Evolutionary conservation across 2,888 invertebrate genomes (phyloP), one percentile per base, ranked within the genome.

Genomic region (Euclidia mi): DNA sequence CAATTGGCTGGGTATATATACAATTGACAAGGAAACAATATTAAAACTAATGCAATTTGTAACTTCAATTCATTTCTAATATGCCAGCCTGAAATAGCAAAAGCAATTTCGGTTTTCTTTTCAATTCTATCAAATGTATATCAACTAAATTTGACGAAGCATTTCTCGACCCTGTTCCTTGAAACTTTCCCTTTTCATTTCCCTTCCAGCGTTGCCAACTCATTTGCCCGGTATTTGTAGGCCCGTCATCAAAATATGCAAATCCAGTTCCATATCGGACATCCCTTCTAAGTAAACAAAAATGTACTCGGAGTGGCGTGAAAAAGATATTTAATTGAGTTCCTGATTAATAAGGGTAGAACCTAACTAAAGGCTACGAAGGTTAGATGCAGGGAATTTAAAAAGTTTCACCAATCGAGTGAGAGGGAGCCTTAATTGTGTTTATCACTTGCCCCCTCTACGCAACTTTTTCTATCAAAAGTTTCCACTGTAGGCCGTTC

Each of bases 381-480:
- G 78, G 78, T 76, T 66, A 71, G 62, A 53, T 59, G 68, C 65
- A 58, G 69, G 66, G 77, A 82, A 82, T 85, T 82, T 81, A 75
- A 85, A 88, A 90, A 89, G 81, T 85, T 86, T 62, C 68, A 73
- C 71, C 82, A 81, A 90, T 91, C 81, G 86, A 80, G 82, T 79
- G 82, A 69, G 82, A 56, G 71, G 76, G 80, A 64, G 67, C 69
- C 84, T 82, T 92, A 90, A 92, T 91, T 89, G 87, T 91, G 89
- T 92, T 92, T 90, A 91, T 88, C 90, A 86, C 78, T 79, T 75
- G 72, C 71, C 73, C 70, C 71, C 50, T 44, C 40, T 9, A 35
- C 52, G 17, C 71, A 93, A 92, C 92, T 92, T 93, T 92, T 93
- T 92, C 91, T 90, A 92, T 91, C 90, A 87, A 91, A 90, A 91